Percentiles rank a stretch among this genome's conserved stretches.
These are phyloP conservation scores for Charanyca ferruginea DNA, from an alignment of 2,888 invertebrate species.

Conservation along the genomic window DNA sequence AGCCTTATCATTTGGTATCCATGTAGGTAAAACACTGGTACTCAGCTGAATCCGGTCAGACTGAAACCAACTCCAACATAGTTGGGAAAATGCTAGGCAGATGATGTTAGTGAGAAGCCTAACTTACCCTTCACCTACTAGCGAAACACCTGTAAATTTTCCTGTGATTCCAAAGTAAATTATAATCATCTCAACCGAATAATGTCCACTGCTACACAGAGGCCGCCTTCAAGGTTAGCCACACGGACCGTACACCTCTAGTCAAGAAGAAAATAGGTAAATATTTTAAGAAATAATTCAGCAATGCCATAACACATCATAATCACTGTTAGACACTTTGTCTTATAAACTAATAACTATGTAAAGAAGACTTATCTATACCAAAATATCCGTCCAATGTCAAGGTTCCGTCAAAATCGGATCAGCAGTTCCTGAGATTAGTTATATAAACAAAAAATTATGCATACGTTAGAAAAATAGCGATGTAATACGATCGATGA, in stretches of 20 bases:
- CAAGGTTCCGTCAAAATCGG: constrained; percentile 47
- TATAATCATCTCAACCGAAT: not conserved
- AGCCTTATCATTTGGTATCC: too few relatives aligned
- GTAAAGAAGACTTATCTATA: constrained; percentile 26
- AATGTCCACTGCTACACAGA: not conserved
- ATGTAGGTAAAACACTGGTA: too few relatives aligned
- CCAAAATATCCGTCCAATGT: constrained; percentile 55
- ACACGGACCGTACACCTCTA: too few relatives aligned
- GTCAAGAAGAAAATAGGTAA: too few relatives aligned
- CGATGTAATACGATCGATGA: constrained; percentile 34
- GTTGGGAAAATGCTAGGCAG: too few relatives aligned
- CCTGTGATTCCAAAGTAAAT: not conserved
- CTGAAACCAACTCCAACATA: too few relatives aligned
- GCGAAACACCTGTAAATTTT: too few relatives aligned
- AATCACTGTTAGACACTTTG: not conserved
- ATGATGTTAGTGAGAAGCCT: too few relatives aligned
- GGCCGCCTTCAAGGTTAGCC: too few relatives aligned
- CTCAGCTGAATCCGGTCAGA: too few relatives aligned
- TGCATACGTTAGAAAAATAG: constrained; percentile 27
- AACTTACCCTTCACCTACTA: too few relatives aligned
- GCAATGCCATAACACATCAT: too few relatives aligned
- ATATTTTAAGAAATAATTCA: not conserved
- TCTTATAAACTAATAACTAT: constrained; percentile 23
- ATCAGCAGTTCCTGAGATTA: constrained; percentile 45
- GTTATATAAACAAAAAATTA: constrained; percentile 45